Conservation (phyloP, 2,797 vertebrate species). For the Pseudopleuronectes americanus region DNA sequence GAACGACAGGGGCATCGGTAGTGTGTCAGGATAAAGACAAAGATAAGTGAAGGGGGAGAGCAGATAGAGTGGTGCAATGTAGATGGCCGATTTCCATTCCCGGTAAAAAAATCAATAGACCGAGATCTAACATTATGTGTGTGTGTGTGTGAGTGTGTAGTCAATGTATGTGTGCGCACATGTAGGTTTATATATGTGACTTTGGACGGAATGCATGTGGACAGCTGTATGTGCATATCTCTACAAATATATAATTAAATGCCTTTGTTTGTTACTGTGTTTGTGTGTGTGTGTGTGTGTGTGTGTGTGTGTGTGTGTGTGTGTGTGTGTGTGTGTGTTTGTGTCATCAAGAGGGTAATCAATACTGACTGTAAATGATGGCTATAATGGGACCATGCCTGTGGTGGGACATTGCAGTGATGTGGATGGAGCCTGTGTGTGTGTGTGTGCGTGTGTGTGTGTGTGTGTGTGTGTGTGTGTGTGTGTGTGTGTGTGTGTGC, state of each 20-base stretch:
- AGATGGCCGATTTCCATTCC: slow-evolving; percentile 58
- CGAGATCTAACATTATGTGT: slow-evolving; percentile 50
- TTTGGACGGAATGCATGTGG: neutral
- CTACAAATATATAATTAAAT: slow-evolving; percentile 17
- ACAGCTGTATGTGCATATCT: slow-evolving; percentile 15
- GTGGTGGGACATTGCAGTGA: slow-evolving; percentile 56
- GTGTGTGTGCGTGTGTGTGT: slow-evolving; percentile 21
- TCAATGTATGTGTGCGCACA: neutral
- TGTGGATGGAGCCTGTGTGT: slow-evolving; percentile 23
- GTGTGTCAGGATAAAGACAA: slow-evolving; percentile 31
- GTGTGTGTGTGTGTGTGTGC: slow-evolving; percentile 32
- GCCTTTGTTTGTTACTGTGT: neutral
- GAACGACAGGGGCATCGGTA: slow-evolving; percentile 8
- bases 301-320: slow-evolving; percentile 2
- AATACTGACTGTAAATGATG: slow-evolving; percentile 74
- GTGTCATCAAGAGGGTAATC: slow-evolving; percentile 53
- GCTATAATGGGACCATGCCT: slow-evolving; percentile 57
- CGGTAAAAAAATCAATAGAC: slow-evolving; percentile 63
- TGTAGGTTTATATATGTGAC: slow-evolving; percentile 3
- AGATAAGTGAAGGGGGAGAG: slow-evolving; percentile 32
- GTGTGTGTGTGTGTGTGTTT: slow-evolving; percentile 15
- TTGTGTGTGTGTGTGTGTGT: neutral
- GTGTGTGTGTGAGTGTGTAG: slow-evolving; percentile 16
- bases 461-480: slow-evolving; percentile 26
- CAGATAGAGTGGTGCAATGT: slow-evolving; percentile 48